phyloP scores from a whole-genome alignment of 2,888 invertebrate genomes.

The Phengaris arion region DNA sequence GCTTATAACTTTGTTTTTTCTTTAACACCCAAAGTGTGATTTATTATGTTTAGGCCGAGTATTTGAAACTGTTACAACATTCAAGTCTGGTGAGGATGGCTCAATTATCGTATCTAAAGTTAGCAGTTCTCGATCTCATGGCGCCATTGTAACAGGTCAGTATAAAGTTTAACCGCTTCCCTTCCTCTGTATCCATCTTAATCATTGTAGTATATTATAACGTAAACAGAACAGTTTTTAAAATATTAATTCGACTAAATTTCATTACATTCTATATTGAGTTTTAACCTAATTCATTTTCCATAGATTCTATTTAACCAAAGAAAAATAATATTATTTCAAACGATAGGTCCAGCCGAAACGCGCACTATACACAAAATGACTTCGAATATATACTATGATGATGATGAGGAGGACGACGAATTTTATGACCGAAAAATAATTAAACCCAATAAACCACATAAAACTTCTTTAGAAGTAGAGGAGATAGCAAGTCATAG shows the following conservation, averaged over 20 bases:
- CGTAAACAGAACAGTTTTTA: constrained; percentile 9
- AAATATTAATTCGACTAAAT: constrained; percentile 37
- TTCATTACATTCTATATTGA: constrained; percentile 52
- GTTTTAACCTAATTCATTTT: constrained; percentile 27
- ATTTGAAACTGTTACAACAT: constrained; percentile 77
- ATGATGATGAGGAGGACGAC: constrained; percentile 69
- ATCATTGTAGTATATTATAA: constrained; percentile 5
- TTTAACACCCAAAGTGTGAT: constrained; percentile 74
- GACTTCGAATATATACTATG: constrained; percentile 80
- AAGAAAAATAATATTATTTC: constrained; percentile 54
- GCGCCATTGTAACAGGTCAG: constrained; percentile 83
- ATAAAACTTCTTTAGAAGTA: constrained; percentile 76
- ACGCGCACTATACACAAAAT: constrained; percentile 83
- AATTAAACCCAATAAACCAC: constrained; percentile 70
- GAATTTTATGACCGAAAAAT: constrained; percentile 52
- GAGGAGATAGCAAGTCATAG: constrained; percentile 82
- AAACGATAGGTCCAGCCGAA: constrained; percentile 83
- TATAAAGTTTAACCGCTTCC: constrained; percentile 64
- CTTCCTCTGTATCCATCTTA: constrained; percentile 43
- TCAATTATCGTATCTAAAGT: constrained; percentile 77
- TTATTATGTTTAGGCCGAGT: constrained; percentile 78
- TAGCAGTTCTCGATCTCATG: constrained; percentile 81
- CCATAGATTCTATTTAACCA: constrained; percentile 15
- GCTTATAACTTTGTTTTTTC: constrained; percentile 59
- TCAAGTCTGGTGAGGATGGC: constrained; percentile 73